A percentile compares a stretch with the other conserved stretches of the same genome.
These are phyloP conservation scores for Stenodera caucasica DNA, from an alignment of 2,888 invertebrate genomes.

Conservation along the genomic window DNA sequence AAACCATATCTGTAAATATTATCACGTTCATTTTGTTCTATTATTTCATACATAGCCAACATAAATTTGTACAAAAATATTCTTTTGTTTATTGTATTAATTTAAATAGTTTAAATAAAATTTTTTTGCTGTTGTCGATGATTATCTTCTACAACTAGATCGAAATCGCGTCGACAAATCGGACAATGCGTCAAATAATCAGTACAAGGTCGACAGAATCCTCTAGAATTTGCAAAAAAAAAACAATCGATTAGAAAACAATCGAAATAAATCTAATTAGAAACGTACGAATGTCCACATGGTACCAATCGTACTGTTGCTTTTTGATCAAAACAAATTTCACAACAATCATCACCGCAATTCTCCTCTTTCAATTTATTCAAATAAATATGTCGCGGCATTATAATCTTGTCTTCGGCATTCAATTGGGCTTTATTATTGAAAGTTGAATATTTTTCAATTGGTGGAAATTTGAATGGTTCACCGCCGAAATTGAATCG, in stretches of 20 bases:
- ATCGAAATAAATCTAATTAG: not conserved
- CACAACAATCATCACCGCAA: constrained; percentile 82
- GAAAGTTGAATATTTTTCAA: constrained; percentile 71
- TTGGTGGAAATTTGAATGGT: constrained; percentile 80
- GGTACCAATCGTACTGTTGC: constrained; percentile 76
- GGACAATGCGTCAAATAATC: constrained; percentile 82
- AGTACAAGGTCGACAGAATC: constrained; percentile 81
- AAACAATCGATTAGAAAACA: constrained; percentile 10
- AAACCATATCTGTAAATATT: constrained; percentile 33
- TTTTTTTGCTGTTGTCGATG: constrained; percentile 50
- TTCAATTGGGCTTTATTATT: constrained; percentile 76
- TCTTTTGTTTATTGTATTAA: constrained; percentile 7
- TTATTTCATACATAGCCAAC: too few species aligned
- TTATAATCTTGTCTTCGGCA: constrained; percentile 74
- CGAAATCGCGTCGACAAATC: constrained; percentile 76
- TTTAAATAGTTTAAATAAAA: constrained; percentile 2
- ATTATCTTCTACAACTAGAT: constrained; percentile 56
- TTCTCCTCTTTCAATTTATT: constrained; percentile 73
- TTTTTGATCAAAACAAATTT: constrained; percentile 80
- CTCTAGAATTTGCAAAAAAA: constrained; percentile 65
- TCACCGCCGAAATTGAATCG: constrained; percentile 87
- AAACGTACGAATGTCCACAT: constrained; percentile 78
- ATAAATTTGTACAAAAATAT: constrained; percentile 38
- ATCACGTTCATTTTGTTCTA: too few species aligned
- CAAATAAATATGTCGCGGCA: constrained; percentile 80